Base-by-base conservation (phyloP, 2,888 invertebrate species). In the Adelphocoris suturalis region DNA sequence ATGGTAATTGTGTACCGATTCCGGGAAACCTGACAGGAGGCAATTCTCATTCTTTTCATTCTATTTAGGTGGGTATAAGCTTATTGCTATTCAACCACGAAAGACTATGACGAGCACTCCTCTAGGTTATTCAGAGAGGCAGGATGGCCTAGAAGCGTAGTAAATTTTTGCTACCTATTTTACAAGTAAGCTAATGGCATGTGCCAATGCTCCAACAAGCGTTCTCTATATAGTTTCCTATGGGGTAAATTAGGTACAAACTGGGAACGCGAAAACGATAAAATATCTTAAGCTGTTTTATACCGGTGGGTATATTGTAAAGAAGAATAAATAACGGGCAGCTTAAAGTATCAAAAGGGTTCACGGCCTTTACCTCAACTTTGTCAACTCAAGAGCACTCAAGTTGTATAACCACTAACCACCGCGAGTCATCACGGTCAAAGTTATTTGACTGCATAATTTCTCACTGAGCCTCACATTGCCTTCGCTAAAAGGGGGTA, bases 391-490 rank as follows among this genome's bases (percentile, higher is more conserved):
- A 2, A 37, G 80, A 19, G 46, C 23, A 27, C n/a, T 16, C 75
- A 46, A n/a, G 46, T 37, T 28, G 68, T 23, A 68, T 68, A 68
- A 68, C 11, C 68, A 37, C 37, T 37, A 37, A 37, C 37, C 37
- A 37, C 37, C 37, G 37, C 37, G 68, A 12, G 23, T 23, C 68
- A 12, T 68, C 68, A 27, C 68, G 68, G 68, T 68, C 68, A 27
- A 68, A 68, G 68, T 23, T 61, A 19, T 61, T 61, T 61, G 68
- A 68, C 68, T 68, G 68, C 68, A 68, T 68, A 68, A 68, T 23
- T 23, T 68, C 68, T 68, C 68, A 16, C 57, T n/a, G 37, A 13
- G 68, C 12, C 68, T 23, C 23, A 68, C 68, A 68, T 68, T 7
- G 11, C 61, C 5, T 52, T 68, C n/a, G 23, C 5, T 11, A 27